Evolutionary conservation across 1,140 invertebrate genomes (phyloP), one percentile per base, ranked within the genome.

Genomic region (Apolygus lucorum): DNA sequence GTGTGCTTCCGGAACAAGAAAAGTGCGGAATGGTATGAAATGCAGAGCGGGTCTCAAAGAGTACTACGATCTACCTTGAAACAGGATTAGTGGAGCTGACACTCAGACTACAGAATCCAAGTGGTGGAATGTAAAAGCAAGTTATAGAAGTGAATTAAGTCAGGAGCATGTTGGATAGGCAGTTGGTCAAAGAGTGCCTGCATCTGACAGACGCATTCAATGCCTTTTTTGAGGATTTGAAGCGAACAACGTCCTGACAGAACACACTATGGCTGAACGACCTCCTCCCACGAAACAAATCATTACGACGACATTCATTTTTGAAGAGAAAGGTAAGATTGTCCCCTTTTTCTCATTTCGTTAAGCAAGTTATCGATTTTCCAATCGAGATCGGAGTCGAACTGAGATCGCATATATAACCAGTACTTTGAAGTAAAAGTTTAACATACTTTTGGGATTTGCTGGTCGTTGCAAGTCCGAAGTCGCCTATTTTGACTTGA

Each of bases 401-500:
- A 42, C 34, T 42, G 34, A 42, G 34, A 42, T 42, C 34, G 34
- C 34, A 42, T 42, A 42, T 11, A 49, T 49, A 49, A 25, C 22
- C 27, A 34, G n/a, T 28, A 29, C 25, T n/a, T 34, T 13, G 28
- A 4, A 72, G 52, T 25, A 26, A 54, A 21, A 42, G n/a, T 17
- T 14, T 63, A 29, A 67, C 71, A 70, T 68, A 76, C 74, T 72
- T 75, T 54, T 73, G 78, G 34, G 85, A 74, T 68, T 85, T 82
- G 74, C 82, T 88, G 24, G 88, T 92, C 0, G 95, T 98, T 0
- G 96, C 95, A 0, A 99, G 82, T 26, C 96, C 96, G 81, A 99
- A 98, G 80, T 99, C 96, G 63, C 96, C 96, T 76, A 99, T 98
- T 83, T 98, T 98, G 0, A 98, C 95, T 80, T 95, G 93, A 80